These are phyloP conservation scores for Sipunculus nudus DNA, from an alignment of 2,888 invertebrate genomes.

Conservation along the genomic window DNA sequence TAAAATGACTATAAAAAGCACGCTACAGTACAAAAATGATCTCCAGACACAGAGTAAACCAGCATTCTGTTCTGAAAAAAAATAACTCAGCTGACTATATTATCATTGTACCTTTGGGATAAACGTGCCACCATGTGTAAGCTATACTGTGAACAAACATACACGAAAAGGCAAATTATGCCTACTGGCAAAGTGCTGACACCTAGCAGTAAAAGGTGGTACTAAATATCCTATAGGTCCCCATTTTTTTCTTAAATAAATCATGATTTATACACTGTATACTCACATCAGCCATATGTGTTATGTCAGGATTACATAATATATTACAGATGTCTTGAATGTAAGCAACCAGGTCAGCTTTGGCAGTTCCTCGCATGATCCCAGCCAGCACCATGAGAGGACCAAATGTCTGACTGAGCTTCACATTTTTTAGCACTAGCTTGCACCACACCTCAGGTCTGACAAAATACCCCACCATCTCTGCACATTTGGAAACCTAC, in stretches of 20 bases:
- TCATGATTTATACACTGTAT: neutral
- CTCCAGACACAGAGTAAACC: too few species aligned
- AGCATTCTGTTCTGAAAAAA: too few species aligned
- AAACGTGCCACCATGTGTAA: too few species aligned
- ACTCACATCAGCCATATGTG: slow-evolving; percentile 34
- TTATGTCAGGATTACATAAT: slow-evolving; percentile 23
- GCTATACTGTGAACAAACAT: too few species aligned
- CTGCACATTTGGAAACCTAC: slow-evolving; percentile 75
- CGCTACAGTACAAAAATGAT: too few species aligned
- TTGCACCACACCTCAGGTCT: slow-evolving; percentile 76
- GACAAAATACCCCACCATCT: slow-evolving; percentile 81
- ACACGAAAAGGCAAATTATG: too few species aligned
- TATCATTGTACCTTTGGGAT: too few species aligned
- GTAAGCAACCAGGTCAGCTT: slow-evolving; percentile 66
- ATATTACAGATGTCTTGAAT: slow-evolving; percentile 65
- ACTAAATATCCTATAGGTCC: neutral
- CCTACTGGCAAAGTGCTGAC: too few species aligned
- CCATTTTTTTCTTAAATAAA: neutral
- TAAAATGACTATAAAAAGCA: too few species aligned
- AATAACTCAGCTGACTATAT: too few species aligned
- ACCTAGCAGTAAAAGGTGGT: neutral
- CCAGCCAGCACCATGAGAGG: slow-evolving; percentile 55
- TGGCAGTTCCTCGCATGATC: slow-evolving; percentile 51
- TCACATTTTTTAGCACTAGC: slow-evolving; percentile 60
- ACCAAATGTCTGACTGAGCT: slow-evolving; percentile 45